A percentile compares a stretch with the other conserved stretches of the same genome.
Conservation (phyloP, 1,140 invertebrate genomes). For the Bombus cullumanus region DNA sequence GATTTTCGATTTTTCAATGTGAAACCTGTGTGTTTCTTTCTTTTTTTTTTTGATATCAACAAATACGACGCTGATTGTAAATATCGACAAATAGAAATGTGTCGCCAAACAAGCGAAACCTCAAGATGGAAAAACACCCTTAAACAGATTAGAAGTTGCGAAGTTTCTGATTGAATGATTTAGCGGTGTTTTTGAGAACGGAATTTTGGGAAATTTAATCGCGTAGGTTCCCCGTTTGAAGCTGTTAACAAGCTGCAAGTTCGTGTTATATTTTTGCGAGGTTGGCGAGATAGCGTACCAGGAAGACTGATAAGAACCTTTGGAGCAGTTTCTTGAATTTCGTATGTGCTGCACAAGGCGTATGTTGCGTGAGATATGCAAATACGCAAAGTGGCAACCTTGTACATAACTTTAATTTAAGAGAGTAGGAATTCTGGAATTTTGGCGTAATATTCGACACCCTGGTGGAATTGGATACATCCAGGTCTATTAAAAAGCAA, state of each 20-base stretch:
- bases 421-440: not conserved
- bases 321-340: not conserved
- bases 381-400: not conserved
- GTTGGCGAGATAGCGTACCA: not conserved
- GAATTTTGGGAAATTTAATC: no score
- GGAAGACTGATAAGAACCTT: no score
- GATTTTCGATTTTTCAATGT: not conserved
- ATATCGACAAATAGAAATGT: no score
- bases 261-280: not conserved
- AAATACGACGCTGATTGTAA: no score
- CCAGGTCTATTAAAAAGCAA: not conserved
- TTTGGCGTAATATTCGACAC: not conserved
- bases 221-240: fast-evolving
- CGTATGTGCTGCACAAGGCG: not conserved
- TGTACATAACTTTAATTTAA: not conserved
- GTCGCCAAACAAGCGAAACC: no score
- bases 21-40: no score
- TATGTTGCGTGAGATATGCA: no score
- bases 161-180: no score
- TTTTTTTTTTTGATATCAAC: no score
- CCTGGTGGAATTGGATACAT: not conserved
- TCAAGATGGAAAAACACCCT: no score
- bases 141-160: no score
- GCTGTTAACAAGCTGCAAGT: not conserved
- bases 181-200: fast-evolving